These are phyloP conservation scores for Seladonia tumulorum DNA, from an alignment of 2,888 invertebrate genomes.

Conservation along the genomic window DNA sequence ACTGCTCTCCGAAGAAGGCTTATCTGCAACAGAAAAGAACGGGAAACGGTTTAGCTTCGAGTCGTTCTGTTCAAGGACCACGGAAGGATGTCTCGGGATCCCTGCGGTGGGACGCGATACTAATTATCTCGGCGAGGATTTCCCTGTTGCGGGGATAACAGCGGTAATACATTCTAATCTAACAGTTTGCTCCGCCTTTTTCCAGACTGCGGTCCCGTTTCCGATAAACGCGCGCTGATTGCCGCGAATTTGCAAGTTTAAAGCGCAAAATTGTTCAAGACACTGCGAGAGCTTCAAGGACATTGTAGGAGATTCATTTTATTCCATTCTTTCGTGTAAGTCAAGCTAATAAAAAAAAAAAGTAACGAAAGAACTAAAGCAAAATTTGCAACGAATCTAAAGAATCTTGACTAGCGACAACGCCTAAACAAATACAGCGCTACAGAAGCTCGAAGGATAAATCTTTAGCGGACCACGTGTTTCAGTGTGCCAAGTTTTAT, in stretches of 20 bases:
- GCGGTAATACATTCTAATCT: slow-evolving; percentile 5
- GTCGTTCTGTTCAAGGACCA: background rate
- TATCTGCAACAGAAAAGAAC: slow-evolving; percentile 2
- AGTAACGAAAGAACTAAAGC: too few relatives aligned
- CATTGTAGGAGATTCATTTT: too few relatives aligned
- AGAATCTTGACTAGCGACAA: too few relatives aligned
- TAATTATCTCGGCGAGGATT: slow-evolving; percentile 38
- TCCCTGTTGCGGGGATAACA: slow-evolving; percentile 3
- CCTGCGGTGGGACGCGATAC: slow-evolving; percentile 24
- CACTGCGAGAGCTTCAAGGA: background rate
- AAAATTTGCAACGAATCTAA: too few relatives aligned
- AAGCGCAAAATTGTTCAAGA: background rate
- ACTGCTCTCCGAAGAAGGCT: background rate
- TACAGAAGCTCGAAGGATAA: background rate
- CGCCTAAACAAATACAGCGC: too few relatives aligned
- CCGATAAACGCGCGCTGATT: background rate
- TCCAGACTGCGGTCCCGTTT: background rate
- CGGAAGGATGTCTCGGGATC: slow-evolving; percentile 21
- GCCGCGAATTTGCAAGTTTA: background rate
- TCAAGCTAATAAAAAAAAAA: too few relatives aligned
- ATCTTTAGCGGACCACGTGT: background rate
- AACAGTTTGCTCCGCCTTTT: background rate
- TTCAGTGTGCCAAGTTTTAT: background rate
- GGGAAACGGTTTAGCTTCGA: background rate
- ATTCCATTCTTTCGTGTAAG: too few relatives aligned